These are phyloP conservation scores for Sinodicranocentrus sp. DNA, from an alignment of 2,888 invertebrate genomes.

Conservation along the genomic window DNA sequence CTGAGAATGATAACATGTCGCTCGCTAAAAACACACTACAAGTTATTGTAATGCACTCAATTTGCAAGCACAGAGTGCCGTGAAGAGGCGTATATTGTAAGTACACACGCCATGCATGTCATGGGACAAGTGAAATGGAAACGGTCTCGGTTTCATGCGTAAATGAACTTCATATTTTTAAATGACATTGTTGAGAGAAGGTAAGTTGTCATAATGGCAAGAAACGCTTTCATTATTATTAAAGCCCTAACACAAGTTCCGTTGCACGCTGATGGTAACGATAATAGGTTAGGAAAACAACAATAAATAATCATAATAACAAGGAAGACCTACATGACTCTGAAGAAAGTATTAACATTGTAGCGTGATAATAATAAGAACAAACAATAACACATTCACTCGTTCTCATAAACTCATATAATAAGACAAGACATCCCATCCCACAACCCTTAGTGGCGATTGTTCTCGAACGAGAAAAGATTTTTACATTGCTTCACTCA, in stretches of 20 bases:
- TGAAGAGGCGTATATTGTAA: background rate
- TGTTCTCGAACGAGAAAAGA: no score
- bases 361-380: constrained; percentile 14
- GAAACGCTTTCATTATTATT: background rate
- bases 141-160: constrained; percentile 59
- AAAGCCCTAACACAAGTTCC: background rate
- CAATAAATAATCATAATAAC: constrained; percentile 8
- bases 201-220: constrained; percentile 22
- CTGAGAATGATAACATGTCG: constrained; percentile 33
- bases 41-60: background rate
- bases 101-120: constrained; percentile 1
- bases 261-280: background rate
- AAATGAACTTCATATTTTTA: constrained; percentile 40
- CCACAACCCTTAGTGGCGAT: no score
- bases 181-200: constrained; percentile 12
- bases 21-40: constrained; percentile 1
- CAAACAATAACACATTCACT: background rate
- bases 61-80: no score
- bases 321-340: constrained; percentile 20
- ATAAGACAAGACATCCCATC: no score
- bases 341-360: constrained; percentile 14
- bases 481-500: no score
- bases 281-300: background rate
- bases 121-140: constrained; percentile 52
- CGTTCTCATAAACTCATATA: no score